Conservation (phyloP, 2,113 vertebrate species). For the Hydropotes inermis region DNA sequence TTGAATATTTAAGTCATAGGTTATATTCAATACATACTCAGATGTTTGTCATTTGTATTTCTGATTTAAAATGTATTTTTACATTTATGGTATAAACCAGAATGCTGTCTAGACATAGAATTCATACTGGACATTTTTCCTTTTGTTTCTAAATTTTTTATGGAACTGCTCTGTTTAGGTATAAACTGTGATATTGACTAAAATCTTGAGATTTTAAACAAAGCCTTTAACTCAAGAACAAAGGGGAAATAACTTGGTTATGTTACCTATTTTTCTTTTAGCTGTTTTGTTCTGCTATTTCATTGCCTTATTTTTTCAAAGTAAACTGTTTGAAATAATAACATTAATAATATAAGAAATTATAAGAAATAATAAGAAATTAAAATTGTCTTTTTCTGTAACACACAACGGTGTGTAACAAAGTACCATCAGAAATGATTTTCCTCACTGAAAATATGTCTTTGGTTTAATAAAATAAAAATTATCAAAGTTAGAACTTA, state of each 20-base stretch:
- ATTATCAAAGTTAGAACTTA: not conserved
- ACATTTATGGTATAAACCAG: not conserved
- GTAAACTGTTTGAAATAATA: not conserved
- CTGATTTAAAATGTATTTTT: not conserved
- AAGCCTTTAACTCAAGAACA: not conserved
- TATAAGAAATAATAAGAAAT: not conserved
- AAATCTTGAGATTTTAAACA: not conserved
- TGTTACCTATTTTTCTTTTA: not conserved
- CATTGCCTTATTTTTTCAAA: not conserved
- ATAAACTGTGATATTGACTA: not conserved
- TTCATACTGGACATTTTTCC: not conserved
- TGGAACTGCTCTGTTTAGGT: not conserved
- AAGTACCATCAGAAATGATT: not conserved
- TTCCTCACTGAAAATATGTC: not conserved
- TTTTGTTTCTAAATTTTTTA: not conserved
- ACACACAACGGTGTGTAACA: not conserved
- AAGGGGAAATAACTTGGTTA: not conserved
- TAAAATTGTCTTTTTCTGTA: not conserved
- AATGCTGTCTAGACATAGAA: not conserved
- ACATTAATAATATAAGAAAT: not conserved
- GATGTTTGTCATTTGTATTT: not conserved
- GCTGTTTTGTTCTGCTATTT: not conserved
- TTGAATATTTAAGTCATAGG: not conserved
- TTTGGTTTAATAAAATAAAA: not conserved
- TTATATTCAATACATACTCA: not conserved